Evolutionary conservation across 2,797 vertebrate species (phyloP).

Genomic region (Tragelaphus oryx): DNA sequence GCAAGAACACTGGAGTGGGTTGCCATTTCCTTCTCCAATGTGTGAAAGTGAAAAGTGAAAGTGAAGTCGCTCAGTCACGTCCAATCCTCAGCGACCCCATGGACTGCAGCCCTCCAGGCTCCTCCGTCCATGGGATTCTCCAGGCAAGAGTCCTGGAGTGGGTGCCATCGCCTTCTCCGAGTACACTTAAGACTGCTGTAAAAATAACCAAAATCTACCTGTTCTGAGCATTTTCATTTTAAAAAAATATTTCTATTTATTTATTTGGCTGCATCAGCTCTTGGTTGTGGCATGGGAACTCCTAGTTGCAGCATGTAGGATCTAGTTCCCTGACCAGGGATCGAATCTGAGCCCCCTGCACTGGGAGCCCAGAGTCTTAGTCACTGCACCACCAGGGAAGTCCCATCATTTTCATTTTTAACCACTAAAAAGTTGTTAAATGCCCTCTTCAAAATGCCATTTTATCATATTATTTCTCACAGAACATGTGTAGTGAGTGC

Average conservation of each 20-base stretch:
- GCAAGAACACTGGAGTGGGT: no score
- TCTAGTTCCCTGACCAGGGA: neutral
- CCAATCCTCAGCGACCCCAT: no score
- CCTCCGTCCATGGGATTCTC: no score
- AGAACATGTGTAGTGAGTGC: neutral
- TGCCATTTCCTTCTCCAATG: no score
- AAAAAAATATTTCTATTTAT: neutral
- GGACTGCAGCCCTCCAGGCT: no score
- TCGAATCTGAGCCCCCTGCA: neutral
- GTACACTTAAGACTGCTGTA: fast-evolving
- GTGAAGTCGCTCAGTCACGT: no score
- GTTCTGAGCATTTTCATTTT: neutral
- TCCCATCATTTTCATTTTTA: neutral
- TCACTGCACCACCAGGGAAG: neutral
- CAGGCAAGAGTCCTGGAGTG: no score
- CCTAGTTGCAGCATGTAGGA: neutral
- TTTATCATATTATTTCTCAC: neutral
- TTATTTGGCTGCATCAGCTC: neutral
- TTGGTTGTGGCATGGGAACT: neutral
- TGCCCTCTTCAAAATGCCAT: neutral
- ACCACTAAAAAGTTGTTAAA: neutral
- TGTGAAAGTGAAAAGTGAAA: no score
- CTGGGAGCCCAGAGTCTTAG: neutral
- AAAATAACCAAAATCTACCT: neutral
- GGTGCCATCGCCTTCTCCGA: no score